phyloP scores from a whole-genome alignment of 2,113 vertebrate species.

The Alexandromys fortis region DNA sequence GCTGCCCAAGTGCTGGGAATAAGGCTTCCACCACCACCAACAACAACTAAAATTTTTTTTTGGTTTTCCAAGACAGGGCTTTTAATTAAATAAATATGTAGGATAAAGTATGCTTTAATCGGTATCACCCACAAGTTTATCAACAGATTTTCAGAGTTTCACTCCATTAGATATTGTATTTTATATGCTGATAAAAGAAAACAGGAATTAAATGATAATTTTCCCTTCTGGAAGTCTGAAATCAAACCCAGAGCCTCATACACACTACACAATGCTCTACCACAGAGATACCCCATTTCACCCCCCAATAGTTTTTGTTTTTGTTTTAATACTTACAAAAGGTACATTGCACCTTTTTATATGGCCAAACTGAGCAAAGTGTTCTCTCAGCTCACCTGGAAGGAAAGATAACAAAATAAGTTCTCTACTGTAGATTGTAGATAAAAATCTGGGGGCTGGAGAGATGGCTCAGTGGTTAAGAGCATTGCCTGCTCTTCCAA shows the following conservation, averaged over 20 bases:
- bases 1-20: background rate
- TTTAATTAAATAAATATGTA: background rate
- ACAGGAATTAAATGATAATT: constrained; percentile 40
- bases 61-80: no score
- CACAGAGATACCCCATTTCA: background rate
- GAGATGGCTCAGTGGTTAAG: no score
- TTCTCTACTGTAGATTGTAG: background rate
- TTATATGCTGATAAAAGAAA: constrained; percentile 20
- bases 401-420: constrained; percentile 2
- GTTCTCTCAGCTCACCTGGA: constrained; percentile 91
- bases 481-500: no score
- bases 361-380: constrained; percentile 93
- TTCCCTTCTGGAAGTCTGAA: background rate
- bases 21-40: no score
- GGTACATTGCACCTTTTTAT: constrained; percentile 89
- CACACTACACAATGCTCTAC: background rate
- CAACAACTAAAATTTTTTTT: background rate
- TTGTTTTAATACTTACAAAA: constrained; percentile 91
- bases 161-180: background rate
- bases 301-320: background rate
- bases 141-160: background rate
- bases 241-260: background rate
- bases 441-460: constrained; percentile 13
- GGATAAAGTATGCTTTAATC: background rate
- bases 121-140: background rate